These are phyloP conservation scores for Penaeus chinensis DNA, from an alignment of 1,140 invertebrate genomes.

Conservation along the genomic window DNA sequence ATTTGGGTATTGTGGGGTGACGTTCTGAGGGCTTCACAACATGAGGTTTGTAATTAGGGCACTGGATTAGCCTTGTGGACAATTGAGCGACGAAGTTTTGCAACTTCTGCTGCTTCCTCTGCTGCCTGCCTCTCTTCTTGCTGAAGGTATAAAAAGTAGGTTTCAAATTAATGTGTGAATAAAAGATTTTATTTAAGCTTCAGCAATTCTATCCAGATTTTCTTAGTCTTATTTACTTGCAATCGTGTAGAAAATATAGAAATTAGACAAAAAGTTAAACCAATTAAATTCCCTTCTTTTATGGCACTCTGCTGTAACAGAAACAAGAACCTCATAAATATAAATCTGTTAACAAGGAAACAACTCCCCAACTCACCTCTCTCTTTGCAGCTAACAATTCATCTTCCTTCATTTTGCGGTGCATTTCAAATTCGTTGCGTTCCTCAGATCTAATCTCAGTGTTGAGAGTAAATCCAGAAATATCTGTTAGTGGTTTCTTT, in stretches of 20 bases:
- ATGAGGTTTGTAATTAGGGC: constrained; percentile 67
- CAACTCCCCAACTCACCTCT: constrained; percentile 38
- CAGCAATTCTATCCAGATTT: neutral
- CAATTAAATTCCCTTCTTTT: too few relatives aligned
- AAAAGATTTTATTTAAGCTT: too few relatives aligned
- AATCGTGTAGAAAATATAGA: neutral
- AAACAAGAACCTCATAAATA: neutral
- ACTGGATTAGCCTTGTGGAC: constrained; percentile 70
- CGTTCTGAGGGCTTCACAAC: constrained; percentile 67
- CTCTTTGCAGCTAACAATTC: constrained; percentile 64
- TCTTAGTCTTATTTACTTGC: neutral
- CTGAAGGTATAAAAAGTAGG: constrained; percentile 34
- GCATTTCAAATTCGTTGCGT: constrained; percentile 70
- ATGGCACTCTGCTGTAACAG: neutral
- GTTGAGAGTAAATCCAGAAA: constrained; percentile 69
- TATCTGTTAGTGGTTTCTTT: constrained; percentile 67
- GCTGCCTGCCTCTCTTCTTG: constrained; percentile 52
- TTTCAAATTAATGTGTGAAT: neutral
- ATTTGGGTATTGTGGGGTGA: constrained; percentile 67
- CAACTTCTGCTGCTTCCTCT: constrained; percentile 68
- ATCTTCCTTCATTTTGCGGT: constrained; percentile 68
- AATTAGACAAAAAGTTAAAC: neutral
- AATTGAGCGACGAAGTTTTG: constrained; percentile 66
- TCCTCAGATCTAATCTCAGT: constrained; percentile 70
- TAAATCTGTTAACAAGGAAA: neutral